Conservation (phyloP, 1,140 invertebrate species). For the Drosophila pandora region DNA sequence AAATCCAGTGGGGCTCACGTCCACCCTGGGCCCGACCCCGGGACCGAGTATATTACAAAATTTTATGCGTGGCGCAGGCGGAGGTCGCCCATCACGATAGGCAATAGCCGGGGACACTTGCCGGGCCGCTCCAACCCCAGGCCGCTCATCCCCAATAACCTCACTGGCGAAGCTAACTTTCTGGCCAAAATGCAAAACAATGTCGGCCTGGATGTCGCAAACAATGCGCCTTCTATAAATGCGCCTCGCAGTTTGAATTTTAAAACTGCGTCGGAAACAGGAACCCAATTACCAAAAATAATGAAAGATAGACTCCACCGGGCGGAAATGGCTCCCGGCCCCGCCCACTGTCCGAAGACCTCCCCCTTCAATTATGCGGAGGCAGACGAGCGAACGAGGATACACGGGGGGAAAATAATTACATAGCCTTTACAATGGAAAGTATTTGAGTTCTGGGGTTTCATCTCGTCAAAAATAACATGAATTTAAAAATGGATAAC, state of each 20-base stretch:
- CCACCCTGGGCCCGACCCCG: conserved; percentile 28
- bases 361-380: conserved; percentile 51
- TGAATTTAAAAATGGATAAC: no score
- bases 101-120: conserved; percentile 18
- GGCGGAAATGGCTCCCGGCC: conserved; percentile 2
- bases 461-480: no score
- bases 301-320: conserved; percentile 53
- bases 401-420: conserved; percentile 35
- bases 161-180: neutral
- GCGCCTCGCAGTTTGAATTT: conserved; percentile 36
- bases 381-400: conserved; percentile 24
- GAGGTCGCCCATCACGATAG: conserved; percentile 35
- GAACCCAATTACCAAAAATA: conserved; percentile 68
- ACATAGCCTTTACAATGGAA: neutral
- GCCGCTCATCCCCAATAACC: neutral
- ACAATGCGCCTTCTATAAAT: conserved; percentile 44
- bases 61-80: conserved; percentile 56
- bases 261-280: conserved; percentile 36
- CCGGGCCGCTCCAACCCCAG: neutral
- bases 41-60: conserved; percentile 58
- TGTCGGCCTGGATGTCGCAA: conserved; percentile 12
- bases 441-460: neutral
- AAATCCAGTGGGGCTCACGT: conserved; percentile 59
- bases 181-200: conserved; percentile 58
- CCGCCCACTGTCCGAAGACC: neutral